Percentiles rank a stretch among this genome's conserved stretches.
These are phyloP conservation scores for Caenorhabditis japonica DNA, from an alignment of 2,888 invertebrate species.

Conservation along the genomic window DNA sequence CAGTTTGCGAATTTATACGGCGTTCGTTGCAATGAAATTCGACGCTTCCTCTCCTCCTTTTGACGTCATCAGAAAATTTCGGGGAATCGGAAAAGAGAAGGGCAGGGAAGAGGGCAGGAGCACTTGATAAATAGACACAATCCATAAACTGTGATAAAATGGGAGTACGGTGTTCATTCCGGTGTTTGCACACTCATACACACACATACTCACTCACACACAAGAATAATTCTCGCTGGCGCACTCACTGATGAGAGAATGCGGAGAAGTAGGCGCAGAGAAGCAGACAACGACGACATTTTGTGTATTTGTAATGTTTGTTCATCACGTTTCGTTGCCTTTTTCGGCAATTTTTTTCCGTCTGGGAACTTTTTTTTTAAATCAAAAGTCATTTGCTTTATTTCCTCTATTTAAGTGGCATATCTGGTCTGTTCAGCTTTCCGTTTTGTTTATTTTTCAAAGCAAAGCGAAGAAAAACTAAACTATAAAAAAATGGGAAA, in stretches of 20 bases:
- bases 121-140: constrained; percentile 13
- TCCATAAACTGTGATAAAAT: neutral
- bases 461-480: neutral
- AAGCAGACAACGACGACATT: constrained; percentile 1
- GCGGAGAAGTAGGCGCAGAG: constrained; percentile 10
- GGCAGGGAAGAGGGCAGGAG: neutral
- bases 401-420: neutral
- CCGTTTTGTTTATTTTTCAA: neutral
- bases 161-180: constrained; percentile 30
- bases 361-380: too few relatives aligned
- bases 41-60: constrained; percentile 6
- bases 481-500: too few relatives aligned
- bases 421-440: too few relatives aligned
- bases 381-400: neutral
- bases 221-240: too few relatives aligned
- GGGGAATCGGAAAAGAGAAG: constrained; percentile 1
- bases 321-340: constrained; percentile 35
- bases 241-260: neutral
- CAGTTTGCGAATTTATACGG: constrained; percentile 7
- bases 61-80: constrained; percentile 8
- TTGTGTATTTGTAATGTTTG: constrained; percentile 28
- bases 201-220: constrained; percentile 22
- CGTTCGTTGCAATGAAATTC: constrained; percentile 2
- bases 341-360: too few relatives aligned
- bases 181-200: constrained; percentile 34